phyloP scores from a whole-genome alignment of 2,888 invertebrate species.

The Eutolmus rufibarbis region DNA sequence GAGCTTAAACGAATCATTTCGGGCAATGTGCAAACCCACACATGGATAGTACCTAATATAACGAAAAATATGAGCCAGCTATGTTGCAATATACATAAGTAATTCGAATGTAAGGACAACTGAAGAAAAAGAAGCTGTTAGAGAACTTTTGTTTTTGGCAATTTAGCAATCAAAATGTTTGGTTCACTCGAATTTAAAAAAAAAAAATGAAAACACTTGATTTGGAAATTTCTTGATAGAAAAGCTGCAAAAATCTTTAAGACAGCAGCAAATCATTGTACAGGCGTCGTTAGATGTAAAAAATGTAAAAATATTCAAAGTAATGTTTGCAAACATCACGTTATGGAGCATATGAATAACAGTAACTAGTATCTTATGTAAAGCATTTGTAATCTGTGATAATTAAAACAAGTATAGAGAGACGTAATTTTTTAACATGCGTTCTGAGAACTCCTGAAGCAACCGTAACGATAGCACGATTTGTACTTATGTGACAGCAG shows the following conservation, averaged over 20 bases:
- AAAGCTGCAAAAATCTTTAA: neutral
- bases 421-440: constrained; percentile 44
- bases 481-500: constrained; percentile 27
- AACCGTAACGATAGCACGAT: neutral
- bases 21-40: neutral
- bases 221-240: neutral
- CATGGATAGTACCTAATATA: neutral
- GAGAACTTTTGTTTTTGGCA: neutral
- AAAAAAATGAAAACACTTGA: neutral
- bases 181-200: neutral
- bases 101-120: neutral
- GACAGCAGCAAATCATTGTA: neutral
- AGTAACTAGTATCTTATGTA: constrained; percentile 47
- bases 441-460: constrained; percentile 18
- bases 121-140: neutral
- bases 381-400: constrained; percentile 54
- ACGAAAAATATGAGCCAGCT: neutral
- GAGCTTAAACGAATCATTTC: neutral
- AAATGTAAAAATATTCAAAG: constrained; percentile 9
- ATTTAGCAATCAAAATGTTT: neutral
- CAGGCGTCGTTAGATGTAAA: constrained; percentile 2
- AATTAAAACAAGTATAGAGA: constrained; percentile 50
- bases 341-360: neutral
- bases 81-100: neutral
- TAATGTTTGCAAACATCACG: neutral